Conservation (phyloP, 2,113 vertebrate genomes). For the Gasterosteus aculeatus region DNA sequence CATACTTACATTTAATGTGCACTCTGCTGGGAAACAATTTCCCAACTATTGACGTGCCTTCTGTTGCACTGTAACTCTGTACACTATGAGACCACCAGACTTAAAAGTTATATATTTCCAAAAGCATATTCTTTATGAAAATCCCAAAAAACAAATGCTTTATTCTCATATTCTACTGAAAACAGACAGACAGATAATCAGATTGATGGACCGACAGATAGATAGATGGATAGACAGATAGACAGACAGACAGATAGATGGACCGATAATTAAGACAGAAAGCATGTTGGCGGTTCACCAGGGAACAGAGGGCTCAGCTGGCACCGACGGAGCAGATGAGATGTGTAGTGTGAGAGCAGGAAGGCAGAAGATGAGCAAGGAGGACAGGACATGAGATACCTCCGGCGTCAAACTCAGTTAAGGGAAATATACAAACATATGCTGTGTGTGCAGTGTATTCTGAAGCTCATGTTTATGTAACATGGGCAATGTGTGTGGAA, state of each 20-base stretch:
- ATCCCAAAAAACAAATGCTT: not conserved
- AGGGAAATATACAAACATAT: slow-evolving; percentile 65
- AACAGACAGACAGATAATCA: not conserved
- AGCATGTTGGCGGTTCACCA: slow-evolving; percentile 8
- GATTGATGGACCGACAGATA: not conserved
- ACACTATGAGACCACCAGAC: not conserved
- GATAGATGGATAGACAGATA: not conserved
- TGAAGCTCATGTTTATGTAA: slow-evolving; percentile 67
- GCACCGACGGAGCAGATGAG: slow-evolving; percentile 58
- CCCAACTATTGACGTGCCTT: not conserved
- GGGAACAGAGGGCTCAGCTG: slow-evolving; percentile 61
- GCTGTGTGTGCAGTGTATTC: slow-evolving; percentile 55
- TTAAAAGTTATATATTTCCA: not conserved
- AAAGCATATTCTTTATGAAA: not conserved
- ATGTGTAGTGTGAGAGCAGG: slow-evolving; percentile 48
- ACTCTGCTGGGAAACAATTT: not conserved
- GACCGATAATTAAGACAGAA: not conserved
- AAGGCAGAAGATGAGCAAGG: slow-evolving; percentile 59
- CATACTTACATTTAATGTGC: not conserved
- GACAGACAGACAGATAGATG: not conserved
- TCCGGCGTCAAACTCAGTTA: slow-evolving; percentile 58
- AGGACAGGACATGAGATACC: slow-evolving; percentile 65
- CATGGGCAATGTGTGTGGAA: slow-evolving; percentile 37
- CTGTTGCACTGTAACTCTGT: not conserved
- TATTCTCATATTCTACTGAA: not conserved